A percentile compares a stretch with the other conserved stretches of the same genome.
These are phyloP conservation scores for Cirrhinus mrigala DNA, from an alignment of 2,797 vertebrate genomes.

Conservation along the genomic window DNA sequence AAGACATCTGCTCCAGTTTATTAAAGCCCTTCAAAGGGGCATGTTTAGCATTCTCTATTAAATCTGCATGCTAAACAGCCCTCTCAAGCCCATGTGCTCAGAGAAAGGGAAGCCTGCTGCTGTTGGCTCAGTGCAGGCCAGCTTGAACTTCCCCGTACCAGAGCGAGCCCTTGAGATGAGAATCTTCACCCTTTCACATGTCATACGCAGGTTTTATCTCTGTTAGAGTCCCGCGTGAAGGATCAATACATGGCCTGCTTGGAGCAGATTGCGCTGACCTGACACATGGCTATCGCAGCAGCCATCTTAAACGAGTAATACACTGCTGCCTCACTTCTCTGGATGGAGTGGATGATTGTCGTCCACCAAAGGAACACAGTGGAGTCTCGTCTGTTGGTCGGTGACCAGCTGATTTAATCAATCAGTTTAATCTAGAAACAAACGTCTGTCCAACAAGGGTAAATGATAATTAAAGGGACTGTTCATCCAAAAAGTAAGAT, in stretches of 20 bases:
- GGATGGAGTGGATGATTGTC: constrained; percentile 53
- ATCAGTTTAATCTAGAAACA: constrained; percentile 13
- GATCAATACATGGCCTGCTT: constrained; percentile 58
- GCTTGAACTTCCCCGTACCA: constrained; percentile 30
- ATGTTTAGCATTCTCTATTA: constrained; percentile 56
- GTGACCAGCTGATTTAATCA: constrained; percentile 46
- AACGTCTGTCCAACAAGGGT: constrained; percentile 26
- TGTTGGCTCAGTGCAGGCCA: constrained; percentile 9
- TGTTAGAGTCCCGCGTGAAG: constrained; percentile 40
- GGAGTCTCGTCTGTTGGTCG: constrained; percentile 13
- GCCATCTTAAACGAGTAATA: constrained; percentile 59
- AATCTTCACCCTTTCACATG: constrained; percentile 55
- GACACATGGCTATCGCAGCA: constrained; percentile 62
- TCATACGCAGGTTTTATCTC: constrained; percentile 60
- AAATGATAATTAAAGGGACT: background rate
- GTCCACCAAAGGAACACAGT: constrained; percentile 48
- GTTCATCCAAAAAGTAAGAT: background rate
- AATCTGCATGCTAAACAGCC: constrained; percentile 52
- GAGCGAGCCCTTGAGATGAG: constrained; percentile 41
- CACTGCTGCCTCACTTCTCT: constrained; percentile 52
- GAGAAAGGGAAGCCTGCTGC: constrained; percentile 41
- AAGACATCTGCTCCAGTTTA: constrained; percentile 61
- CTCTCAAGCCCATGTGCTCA: constrained; percentile 49
- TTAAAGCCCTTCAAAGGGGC: constrained; percentile 59
- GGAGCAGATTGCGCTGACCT: constrained; percentile 61